Evolutionary conservation across 2,113 vertebrate genomes (phyloP), one percentile per base, ranked within the genome.

Genomic region (Triplophysa tibetana): DNA sequence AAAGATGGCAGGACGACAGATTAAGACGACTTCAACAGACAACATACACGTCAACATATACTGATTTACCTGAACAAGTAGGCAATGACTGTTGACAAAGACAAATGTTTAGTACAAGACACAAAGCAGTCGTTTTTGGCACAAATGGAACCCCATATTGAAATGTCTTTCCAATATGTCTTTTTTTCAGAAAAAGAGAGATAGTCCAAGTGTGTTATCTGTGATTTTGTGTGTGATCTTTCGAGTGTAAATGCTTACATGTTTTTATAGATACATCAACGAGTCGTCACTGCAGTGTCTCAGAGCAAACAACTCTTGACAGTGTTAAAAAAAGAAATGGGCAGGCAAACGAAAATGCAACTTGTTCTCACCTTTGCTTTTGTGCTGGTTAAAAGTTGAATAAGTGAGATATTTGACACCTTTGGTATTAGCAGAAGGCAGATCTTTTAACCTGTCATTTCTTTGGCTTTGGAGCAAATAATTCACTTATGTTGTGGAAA

Each of bases 201-300:
- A n/a, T n/a, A n/a, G n/a, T n/a, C 24, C 24, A 24, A 24, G 38
- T 3, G 33, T 48, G 41, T 84, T 85, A 85, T 90, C 82, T 19
- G 12, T 3, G 61, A 80, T 78, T 70, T 43, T 23, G 13, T 23
- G 23, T 69, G 65, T 56, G 65, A 83, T 85, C 78, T 29, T 29
- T 70, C 72, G 82, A 74, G 29, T 77, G n/a, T 82, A n/a, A 54
- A 19, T 48, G 80, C 61, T 60, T 79, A 70, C 64, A 82, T 68
- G 75, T 76, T 63, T 29, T 52, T 48, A 70, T 60, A 11, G 38
- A 74, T 29, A 60, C 60, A 62, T 78, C 81, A 81, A 81, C 48
- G 23, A 60, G 23, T 48, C 2, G 16, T 70, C 50, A 62, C 11
- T 56, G 60, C 60, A 13, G 8, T 45, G 70, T 43, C 61, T 63